Evolutionary conservation across 2,113 vertebrate species (phyloP).

Genomic region (Tetraodon nigroviridis): DNA sequence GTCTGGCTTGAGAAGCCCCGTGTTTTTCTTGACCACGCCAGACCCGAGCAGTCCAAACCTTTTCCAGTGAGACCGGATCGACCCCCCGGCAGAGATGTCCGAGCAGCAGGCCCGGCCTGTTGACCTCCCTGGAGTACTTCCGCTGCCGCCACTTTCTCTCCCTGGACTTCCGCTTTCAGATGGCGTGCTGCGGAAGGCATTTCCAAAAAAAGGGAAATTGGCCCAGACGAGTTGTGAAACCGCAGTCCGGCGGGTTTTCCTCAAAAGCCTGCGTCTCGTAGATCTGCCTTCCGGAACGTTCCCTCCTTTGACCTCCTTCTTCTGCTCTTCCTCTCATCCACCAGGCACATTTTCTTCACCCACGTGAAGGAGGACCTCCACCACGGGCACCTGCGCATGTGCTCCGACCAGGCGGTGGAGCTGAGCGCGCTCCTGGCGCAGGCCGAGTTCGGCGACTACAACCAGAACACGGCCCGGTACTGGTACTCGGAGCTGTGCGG

Average conservation of each 20-base stretch:
- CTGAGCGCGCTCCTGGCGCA: constrained; percentile 91
- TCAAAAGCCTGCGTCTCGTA: too few relatives aligned
- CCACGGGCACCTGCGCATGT: constrained; percentile 87
- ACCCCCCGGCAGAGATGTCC: too few relatives aligned
- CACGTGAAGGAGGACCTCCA: constrained; percentile 95
- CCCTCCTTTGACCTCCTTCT: constrained; percentile 1
- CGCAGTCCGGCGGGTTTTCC: background rate
- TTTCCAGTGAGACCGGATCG: too few relatives aligned
- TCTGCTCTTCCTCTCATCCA: constrained; percentile 7
- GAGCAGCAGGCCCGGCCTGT: too few relatives aligned
- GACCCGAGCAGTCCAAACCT: background rate
- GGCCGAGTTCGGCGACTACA: constrained; percentile 94
- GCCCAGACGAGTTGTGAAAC: background rate
- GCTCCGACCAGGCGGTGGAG: constrained; percentile 86
- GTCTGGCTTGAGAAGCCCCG: constrained; percentile 3
- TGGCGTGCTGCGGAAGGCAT: too few relatives aligned
- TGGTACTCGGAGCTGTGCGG: constrained; percentile 86
- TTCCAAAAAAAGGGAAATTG: too few relatives aligned
- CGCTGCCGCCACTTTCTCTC: background rate
- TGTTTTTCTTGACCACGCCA: constrained; percentile 38
- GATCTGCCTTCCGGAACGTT: too few relatives aligned
- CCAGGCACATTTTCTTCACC: constrained; percentile 91
- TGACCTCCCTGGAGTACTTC: background rate
- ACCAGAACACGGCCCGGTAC: constrained; percentile 96
- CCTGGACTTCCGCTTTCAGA: background rate